Evolutionary conservation across 2,797 vertebrate species (phyloP).

Genomic region (Halcyon leucocephala): DNA sequence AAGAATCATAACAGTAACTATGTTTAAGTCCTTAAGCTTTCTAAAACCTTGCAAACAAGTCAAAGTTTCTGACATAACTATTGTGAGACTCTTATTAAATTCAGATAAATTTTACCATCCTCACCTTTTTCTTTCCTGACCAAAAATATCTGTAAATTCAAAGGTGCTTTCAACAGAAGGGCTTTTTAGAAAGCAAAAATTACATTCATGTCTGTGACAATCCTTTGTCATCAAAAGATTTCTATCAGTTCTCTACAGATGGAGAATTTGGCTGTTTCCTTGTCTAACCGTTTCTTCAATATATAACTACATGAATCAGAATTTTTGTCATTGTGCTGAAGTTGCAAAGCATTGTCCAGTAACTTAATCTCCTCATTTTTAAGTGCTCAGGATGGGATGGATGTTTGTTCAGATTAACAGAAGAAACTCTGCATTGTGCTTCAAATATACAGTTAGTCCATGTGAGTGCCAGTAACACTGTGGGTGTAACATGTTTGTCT

Average conservation of each 20-base stretch:
- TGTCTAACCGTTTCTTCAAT: not conserved
- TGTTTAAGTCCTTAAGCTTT: constrained; percentile 25
- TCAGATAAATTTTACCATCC: not conserved
- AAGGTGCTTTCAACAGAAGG: not conserved
- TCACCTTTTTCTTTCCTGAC: not conserved
- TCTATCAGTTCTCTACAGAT: not conserved
- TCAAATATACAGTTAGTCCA: not conserved
- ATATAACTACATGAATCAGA: not conserved
- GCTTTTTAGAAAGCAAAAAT: not conserved
- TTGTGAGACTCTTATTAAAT: not conserved
- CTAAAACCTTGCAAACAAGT: not conserved
- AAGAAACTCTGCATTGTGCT: constrained; percentile 4
- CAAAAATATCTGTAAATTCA: not conserved
- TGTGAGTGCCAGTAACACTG: not conserved
- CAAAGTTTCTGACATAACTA: not conserved
- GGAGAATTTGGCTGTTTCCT: not conserved
- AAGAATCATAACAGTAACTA: constrained; percentile 36
- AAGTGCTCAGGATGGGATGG: not conserved
- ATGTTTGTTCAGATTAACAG: not conserved
- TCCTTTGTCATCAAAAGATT: not conserved
- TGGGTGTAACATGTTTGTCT: not conserved
- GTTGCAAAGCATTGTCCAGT: not conserved
- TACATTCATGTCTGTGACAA: not conserved
- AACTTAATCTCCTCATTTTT: not conserved
- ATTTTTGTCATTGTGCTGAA: not conserved